These are phyloP conservation scores for Chondrosia reniformis DNA, from an alignment of 37 sponge, comb jelly and placozoan genomes.

Conservation along the genomic window DNA sequence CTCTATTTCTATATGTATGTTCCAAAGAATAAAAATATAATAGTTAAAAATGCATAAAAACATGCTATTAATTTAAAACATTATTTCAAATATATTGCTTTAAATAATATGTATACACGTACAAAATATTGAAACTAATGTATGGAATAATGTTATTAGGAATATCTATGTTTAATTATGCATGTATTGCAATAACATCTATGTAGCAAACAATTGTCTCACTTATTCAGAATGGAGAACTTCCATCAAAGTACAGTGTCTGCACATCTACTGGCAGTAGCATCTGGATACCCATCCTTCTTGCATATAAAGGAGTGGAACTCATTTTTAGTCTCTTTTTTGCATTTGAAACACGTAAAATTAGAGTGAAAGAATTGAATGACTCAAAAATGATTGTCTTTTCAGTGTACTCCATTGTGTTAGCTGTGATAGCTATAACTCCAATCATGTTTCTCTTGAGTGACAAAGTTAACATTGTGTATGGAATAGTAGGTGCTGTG, in stretches of 20 bases:
- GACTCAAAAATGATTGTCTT: conserved; percentile 33
- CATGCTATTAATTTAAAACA: no score
- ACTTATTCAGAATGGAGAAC: not conserved
- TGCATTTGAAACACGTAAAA: conserved; percentile 39
- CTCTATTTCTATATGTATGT: no score
- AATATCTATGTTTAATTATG: no score
- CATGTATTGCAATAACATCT: no score
- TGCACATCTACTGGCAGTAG: conserved; percentile 11
- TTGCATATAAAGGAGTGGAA: conserved; percentile 52
- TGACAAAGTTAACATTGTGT: conserved; percentile 15
- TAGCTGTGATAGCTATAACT: conserved; percentile 44
- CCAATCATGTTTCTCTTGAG: conserved; percentile 30
- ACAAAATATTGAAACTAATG: no score
- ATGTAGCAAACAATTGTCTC: not conserved
- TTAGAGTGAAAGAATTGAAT: conserved; percentile 30
- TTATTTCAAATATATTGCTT: no score
- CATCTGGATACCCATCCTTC: conserved; percentile 32
- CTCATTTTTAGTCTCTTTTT: conserved; percentile 52
- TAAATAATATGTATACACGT: no score
- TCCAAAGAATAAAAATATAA: no score
- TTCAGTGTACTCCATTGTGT: conserved; percentile 52
- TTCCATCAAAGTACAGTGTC: not conserved
- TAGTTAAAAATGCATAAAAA: no score
- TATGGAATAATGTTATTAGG: no score
- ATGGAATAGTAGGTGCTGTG: conserved; percentile 45